Evolutionary conservation across 1,140 invertebrate species (phyloP).

Genomic region (Lycorma delicatula): DNA sequence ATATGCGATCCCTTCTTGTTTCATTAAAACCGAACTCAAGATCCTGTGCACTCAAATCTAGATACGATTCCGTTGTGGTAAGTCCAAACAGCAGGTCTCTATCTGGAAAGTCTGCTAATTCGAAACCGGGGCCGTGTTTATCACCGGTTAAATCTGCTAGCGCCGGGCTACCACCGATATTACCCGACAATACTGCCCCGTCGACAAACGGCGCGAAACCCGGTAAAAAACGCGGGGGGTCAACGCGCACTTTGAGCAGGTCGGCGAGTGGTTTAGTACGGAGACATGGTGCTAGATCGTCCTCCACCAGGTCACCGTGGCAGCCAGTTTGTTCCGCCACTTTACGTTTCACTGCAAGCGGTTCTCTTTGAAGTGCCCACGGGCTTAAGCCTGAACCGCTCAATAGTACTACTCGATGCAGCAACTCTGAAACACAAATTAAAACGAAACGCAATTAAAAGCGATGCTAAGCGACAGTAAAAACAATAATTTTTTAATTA

Average conservation of each 20-base stretch:
- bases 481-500: too few relatives aligned
- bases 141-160: constrained; percentile 11
- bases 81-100: constrained; percentile 67
- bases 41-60: constrained; percentile 59
- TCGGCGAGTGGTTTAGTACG: constrained; percentile 60
- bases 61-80: constrained; percentile 63
- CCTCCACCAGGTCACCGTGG: constrained; percentile 62
- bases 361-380: constrained; percentile 87
- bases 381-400: constrained; percentile 91
- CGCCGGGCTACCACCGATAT: constrained; percentile 7
- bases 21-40: constrained; percentile 79
- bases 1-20: constrained; percentile 68
- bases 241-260: constrained; percentile 59
- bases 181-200: constrained; percentile 55
- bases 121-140: constrained; percentile 46
- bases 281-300: constrained; percentile 76
- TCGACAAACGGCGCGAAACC: constrained; percentile 86
- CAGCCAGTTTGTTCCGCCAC: constrained; percentile 71
- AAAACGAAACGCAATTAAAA: too few relatives aligned
- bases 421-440: constrained; percentile 60
- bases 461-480: too few relatives aligned
- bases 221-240: constrained; percentile 71
- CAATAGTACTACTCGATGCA: constrained; percentile 83
- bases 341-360: constrained; percentile 65
- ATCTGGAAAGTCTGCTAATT: constrained; percentile 75